These are phyloP conservation scores for Allophyes oxyacanthae DNA, from an alignment of 2,888 invertebrate species.

Conservation along the genomic window DNA sequence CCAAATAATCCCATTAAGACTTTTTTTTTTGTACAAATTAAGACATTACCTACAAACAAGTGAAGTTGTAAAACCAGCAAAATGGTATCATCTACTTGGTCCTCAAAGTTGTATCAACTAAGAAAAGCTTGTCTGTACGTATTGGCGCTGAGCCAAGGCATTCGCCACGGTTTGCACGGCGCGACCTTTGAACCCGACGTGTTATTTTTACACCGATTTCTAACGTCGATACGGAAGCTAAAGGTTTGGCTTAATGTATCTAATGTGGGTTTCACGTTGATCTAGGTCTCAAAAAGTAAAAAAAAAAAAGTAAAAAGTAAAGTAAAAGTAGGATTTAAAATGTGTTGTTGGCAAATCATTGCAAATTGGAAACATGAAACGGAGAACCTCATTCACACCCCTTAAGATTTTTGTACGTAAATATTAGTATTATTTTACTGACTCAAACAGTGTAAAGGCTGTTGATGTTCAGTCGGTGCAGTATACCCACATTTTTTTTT, in stretches of 20 bases:
- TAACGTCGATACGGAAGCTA: constrained; percentile 8
- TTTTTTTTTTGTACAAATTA: too few species aligned
- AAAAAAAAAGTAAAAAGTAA: too few species aligned
- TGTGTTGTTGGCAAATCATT: neutral
- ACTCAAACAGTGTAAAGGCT: too few species aligned
- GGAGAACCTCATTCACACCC: too few species aligned
- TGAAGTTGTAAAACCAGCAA: constrained; percentile 20
- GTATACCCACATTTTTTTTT: neutral
- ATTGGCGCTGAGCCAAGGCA: constrained; percentile 45
- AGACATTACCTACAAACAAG: neutral
- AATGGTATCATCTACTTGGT: constrained; percentile 32
- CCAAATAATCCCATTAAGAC: too few species aligned
- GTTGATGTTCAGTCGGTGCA: too few species aligned
- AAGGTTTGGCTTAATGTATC: neutral
- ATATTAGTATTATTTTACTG: too few species aligned
- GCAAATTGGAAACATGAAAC: too few species aligned
- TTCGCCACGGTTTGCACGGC: constrained; percentile 26
- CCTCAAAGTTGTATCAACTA: constrained; percentile 29
- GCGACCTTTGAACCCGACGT: constrained; percentile 29
- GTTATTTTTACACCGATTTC: constrained; percentile 35
- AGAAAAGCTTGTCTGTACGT: constrained; percentile 34
- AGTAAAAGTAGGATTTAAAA: neutral
- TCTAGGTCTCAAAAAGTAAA: neutral
- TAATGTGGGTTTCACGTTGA: neutral
- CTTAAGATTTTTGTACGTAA: too few species aligned